Evolutionary conservation across 1,140 invertebrate genomes (phyloP).

Genomic region (Teleogryllus occipitalis): DNA sequence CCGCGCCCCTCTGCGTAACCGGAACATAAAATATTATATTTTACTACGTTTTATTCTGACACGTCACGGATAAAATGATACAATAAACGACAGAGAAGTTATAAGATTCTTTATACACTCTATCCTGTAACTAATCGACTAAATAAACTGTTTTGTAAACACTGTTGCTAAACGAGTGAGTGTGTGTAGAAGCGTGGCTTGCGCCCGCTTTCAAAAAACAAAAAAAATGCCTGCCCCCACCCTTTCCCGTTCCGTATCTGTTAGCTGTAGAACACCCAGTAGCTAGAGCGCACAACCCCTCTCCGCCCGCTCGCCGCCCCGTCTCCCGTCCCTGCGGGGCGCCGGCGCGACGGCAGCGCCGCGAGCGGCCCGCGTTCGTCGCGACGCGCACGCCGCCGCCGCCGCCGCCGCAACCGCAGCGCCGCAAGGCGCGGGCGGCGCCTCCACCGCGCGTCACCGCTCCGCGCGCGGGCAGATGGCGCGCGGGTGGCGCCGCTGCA

Average conservation of each 20-base stretch:
- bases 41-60: conserved; percentile 4
- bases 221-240: too few relatives aligned
- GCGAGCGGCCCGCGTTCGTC: not conserved
- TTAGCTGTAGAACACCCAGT: too few relatives aligned
- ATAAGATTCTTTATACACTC: conserved; percentile 1
- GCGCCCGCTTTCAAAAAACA: not conserved
- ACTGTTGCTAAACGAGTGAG: not conserved
- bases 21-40: not conserved
- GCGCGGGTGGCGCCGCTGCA: too few relatives aligned
- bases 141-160: not conserved
- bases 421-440: too few relatives aligned
- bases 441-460: too few relatives aligned
- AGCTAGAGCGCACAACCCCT: not conserved
- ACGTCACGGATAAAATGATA: not conserved
- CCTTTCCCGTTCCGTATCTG: too few relatives aligned
- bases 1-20: not conserved
- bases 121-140: not conserved
- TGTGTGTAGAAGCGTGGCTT: not conserved
- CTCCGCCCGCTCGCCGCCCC: not conserved
- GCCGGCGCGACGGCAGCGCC: not conserved
- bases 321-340: not conserved
- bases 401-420: too few relatives aligned
- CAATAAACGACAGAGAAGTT: not conserved
- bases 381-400: too few relatives aligned
- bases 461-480: not conserved